These are phyloP conservation scores for Dichetophora obliterata DNA, from an alignment of 2,888 invertebrate genomes.

Conservation along the genomic window DNA sequence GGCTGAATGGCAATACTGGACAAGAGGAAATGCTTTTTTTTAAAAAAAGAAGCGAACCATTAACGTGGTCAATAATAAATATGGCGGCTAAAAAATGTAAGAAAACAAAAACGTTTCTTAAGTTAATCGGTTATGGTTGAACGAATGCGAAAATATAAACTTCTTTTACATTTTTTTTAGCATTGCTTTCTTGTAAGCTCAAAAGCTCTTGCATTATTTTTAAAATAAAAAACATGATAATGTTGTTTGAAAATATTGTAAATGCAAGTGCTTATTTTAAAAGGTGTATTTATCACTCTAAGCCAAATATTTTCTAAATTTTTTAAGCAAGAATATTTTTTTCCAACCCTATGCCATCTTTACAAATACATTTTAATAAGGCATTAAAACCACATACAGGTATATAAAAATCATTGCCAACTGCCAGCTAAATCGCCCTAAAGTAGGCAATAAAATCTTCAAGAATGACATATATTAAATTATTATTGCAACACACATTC, in stretches of 20 bases:
- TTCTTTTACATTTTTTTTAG: conserved; percentile 18
- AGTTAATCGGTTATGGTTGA: conserved; percentile 25
- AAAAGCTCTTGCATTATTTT: not conserved
- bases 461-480: conserved; percentile 6
- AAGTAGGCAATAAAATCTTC: conserved; percentile 4
- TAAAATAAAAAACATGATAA: not conserved
- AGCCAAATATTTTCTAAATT: not conserved
- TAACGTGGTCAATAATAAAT: conserved; percentile 33
- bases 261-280: not conserved
- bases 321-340: no score
- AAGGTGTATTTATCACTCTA: not conserved
- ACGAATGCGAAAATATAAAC: not conserved
- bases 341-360: no score
- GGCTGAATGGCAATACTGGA: not conserved
- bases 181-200: not conserved
- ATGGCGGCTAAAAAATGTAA: not conserved
- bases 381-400: not conserved
- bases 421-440: not conserved
- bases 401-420: not conserved
- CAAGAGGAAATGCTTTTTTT: not conserved
- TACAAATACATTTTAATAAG: not conserved
- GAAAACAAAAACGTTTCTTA: not conserved
- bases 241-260: not conserved
- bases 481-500: not conserved
- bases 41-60: not conserved